These are phyloP conservation scores for Drosophila kanapiae DNA, from an alignment of 1,140 invertebrate species.

Conservation along the genomic window DNA sequence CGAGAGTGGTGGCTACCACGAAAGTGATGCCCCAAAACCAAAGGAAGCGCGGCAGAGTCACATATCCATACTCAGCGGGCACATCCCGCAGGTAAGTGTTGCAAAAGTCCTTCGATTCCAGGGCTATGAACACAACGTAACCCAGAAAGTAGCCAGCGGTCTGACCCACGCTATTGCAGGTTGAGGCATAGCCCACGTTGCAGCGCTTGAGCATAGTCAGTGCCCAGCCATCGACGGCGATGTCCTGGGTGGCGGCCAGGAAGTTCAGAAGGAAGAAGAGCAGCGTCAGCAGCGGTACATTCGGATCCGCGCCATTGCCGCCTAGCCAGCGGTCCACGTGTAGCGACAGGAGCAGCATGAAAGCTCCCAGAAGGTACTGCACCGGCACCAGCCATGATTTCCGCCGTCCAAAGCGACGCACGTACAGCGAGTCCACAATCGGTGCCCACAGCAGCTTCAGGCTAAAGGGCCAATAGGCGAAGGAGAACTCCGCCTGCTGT, in stretches of 20 bases:
- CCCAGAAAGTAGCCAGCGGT: slow-evolving; percentile 99
- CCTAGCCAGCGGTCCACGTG: slow-evolving; percentile 92
- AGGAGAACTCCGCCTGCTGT: slow-evolving; percentile 99
- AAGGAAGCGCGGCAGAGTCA: slow-evolving; percentile 96
- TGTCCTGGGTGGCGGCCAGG: slow-evolving; percentile 99
- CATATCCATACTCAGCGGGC: slow-evolving; percentile 90
- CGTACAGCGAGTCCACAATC: slow-evolving; percentile 97
- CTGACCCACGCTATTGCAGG: slow-evolving; percentile 99
- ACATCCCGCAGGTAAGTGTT: slow-evolving; percentile 94
- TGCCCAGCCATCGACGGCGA: slow-evolving; percentile 99
- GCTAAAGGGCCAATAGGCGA: slow-evolving; percentile 99
- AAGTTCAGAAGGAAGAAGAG: slow-evolving; percentile 98
- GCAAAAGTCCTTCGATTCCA: slow-evolving; percentile 99
- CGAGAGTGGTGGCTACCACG: slow-evolving; percentile 94
- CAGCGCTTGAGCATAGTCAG: slow-evolving; percentile 98
- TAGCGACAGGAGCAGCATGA: slow-evolving; percentile 94
- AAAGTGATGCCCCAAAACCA: slow-evolving; percentile 98
- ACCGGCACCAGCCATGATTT: slow-evolving; percentile 98
- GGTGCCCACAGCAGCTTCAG: slow-evolving; percentile 99
- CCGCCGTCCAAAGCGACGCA: slow-evolving; percentile 92
- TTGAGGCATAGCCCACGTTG: slow-evolving; percentile 99
- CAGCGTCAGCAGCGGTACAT: slow-evolving; percentile 92
- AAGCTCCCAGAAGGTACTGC: slow-evolving; percentile 93
- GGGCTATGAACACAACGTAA: slow-evolving; percentile 97
- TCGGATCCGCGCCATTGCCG: slow-evolving; percentile 88